Conservation (phyloP, 2,113 vertebrate genomes). For the Rhadina sibilatrix region DNA sequence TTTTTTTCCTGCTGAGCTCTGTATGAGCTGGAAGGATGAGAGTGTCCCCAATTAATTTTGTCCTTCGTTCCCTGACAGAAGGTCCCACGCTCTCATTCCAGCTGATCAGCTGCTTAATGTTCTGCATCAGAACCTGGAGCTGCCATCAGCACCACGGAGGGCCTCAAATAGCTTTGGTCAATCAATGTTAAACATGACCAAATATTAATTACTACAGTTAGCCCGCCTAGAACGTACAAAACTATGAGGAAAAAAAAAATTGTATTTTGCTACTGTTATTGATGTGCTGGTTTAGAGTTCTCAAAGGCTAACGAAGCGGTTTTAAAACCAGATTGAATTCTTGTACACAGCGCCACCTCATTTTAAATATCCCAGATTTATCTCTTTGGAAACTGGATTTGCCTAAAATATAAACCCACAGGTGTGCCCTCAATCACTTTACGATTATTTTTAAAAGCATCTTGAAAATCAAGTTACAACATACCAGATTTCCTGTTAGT, state of each 20-base stretch:
- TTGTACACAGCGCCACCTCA: not conserved
- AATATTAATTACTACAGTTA: slow-evolving; percentile 28
- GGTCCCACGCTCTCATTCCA: not conserved
- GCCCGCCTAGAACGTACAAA: not conserved
- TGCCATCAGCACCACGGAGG: not conserved
- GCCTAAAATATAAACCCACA: not conserved
- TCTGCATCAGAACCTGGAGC: not conserved
- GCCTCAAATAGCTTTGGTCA: not conserved
- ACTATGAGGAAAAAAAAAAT: not conserved
- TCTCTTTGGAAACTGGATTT: not conserved
- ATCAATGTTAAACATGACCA: slow-evolving; percentile 8
- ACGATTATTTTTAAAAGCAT: not conserved
- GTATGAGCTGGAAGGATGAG: not conserved
- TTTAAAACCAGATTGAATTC: not conserved
- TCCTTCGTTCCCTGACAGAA: not conserved
- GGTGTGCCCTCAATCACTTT: not conserved
- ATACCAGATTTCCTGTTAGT: not conserved
- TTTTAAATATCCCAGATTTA: not conserved
- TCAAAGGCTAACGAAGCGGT: not conserved
- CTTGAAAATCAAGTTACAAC: not conserved
- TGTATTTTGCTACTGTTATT: not conserved
- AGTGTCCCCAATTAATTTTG: not conserved
- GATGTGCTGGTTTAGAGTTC: not conserved
- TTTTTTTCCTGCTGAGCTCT: not conserved
- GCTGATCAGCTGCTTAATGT: slow-evolving; percentile 1